Percentiles rank a stretch among this genome's conserved stretches.
These are phyloP conservation scores for Drosophila seclusa DNA, from an alignment of 2,888 invertebrate species.

Conservation along the genomic window DNA sequence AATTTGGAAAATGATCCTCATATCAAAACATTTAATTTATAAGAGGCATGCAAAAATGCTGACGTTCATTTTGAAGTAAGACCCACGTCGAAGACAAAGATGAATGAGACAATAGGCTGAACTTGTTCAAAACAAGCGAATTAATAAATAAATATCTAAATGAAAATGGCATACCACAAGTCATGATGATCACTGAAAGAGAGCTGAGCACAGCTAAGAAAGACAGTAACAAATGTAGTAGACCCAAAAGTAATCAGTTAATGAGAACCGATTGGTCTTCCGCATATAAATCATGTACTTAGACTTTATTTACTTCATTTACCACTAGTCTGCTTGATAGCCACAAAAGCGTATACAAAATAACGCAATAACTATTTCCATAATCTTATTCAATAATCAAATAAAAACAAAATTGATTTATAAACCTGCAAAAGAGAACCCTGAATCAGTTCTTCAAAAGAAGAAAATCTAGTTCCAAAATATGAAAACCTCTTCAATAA, in stretches of 20 bases:
- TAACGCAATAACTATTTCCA: background rate
- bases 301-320: background rate
- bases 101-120: constrained; percentile 18
- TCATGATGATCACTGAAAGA: background rate
- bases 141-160: background rate
- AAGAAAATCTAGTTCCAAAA: background rate
- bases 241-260: background rate
- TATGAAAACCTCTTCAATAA: background rate
- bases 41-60: constrained; percentile 5
- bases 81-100: constrained; percentile 10
- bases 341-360: too few relatives aligned
- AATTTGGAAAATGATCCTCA: background rate
- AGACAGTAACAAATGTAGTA: background rate
- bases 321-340: background rate
- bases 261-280: background rate
- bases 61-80: constrained; percentile 6
- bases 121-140: background rate
- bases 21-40: background rate
- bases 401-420: background rate
- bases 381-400: background rate
- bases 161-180: background rate
- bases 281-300: background rate
- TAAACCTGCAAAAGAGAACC: background rate
- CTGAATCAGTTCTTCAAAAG: background rate
- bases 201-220: background rate